Percentiles rank a stretch among this genome's conserved stretches.
phyloP scores from a whole-genome alignment of 1,140 invertebrate genomes.

The Drosophila mauritiana region DNA sequence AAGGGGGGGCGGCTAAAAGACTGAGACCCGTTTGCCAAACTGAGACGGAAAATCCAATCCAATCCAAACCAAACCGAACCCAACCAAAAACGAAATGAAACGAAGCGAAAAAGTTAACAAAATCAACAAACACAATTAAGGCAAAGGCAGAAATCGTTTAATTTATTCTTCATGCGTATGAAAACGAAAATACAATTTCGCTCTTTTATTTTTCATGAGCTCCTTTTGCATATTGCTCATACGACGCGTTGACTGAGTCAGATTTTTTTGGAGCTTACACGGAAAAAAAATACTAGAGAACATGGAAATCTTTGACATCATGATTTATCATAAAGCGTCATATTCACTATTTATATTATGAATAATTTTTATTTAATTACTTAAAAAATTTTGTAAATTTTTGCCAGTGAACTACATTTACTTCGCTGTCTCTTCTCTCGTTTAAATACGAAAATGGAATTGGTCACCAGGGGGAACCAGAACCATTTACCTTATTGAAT shows the following conservation, averaged over 20 bases:
- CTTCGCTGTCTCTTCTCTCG: not conserved
- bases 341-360: too few species aligned
- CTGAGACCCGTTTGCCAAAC: constrained; percentile 51
- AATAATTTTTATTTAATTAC: too few species aligned
- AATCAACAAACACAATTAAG: constrained; percentile 50
- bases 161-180: constrained; percentile 75
- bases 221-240: constrained; percentile 51
- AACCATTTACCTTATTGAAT: constrained; percentile 47
- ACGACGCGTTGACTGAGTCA: constrained; percentile 50
- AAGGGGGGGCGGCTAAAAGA: not conserved
- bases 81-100: constrained; percentile 14
- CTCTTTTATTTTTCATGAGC: not conserved
- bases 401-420: not conserved
- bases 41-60: constrained; percentile 20
- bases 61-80: not conserved
- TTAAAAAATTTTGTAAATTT: too few species aligned
- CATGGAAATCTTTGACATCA: too few species aligned
- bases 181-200: constrained; percentile 47
- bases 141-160: constrained; percentile 51
- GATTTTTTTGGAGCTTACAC: not conserved
- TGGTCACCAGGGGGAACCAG: constrained; percentile 29
- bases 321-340: not conserved
- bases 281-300: not conserved
- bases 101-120: constrained; percentile 45
- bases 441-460: constrained; percentile 16